phyloP scores from a whole-genome alignment of 1,140 invertebrate genomes.

The Lepidostoma basale region DNA sequence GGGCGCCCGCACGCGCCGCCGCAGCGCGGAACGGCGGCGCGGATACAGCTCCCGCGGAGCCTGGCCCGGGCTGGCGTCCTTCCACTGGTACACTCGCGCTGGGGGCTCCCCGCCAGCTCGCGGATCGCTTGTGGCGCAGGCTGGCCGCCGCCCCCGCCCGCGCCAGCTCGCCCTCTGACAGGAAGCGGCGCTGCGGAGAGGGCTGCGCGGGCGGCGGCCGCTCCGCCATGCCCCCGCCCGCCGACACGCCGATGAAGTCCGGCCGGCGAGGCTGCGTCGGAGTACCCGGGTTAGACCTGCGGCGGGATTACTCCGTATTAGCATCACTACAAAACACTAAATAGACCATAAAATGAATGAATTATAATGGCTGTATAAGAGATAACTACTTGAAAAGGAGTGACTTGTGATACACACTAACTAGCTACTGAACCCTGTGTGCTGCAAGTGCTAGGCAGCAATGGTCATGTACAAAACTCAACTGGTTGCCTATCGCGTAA shows the following conservation, averaged over 20 bases:
- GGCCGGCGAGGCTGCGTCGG: slow-evolving; percentile 84
- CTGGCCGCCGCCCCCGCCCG: slow-evolving; percentile 67
- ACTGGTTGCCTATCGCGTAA: too few relatives aligned
- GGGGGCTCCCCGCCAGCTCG: slow-evolving; percentile 82
- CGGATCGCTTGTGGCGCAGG: slow-evolving; percentile 71
- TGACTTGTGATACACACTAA: too few relatives aligned
- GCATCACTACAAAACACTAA: too few relatives aligned
- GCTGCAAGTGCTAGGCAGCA: too few relatives aligned
- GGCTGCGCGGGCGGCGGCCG: slow-evolving; percentile 52
- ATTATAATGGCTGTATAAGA: too few relatives aligned
- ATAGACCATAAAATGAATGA: too few relatives aligned
- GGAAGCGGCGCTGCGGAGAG: slow-evolving; percentile 82
- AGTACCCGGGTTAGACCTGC: slow-evolving; percentile 87
- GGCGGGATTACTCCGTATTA: too few relatives aligned
- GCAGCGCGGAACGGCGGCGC: slow-evolving; percentile 49
- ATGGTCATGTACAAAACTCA: too few relatives aligned
- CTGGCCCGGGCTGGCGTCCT: slow-evolving; percentile 76
- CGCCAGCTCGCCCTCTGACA: slow-evolving; percentile 83
- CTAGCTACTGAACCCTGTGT: too few relatives aligned
- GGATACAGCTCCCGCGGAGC: slow-evolving; percentile 63
- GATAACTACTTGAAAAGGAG: too few relatives aligned
- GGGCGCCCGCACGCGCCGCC: slow-evolving; percentile 69
- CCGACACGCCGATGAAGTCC: slow-evolving; percentile 79
- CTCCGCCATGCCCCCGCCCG: slow-evolving; percentile 47
- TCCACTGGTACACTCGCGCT: slow-evolving; percentile 83